Base-by-base conservation (phyloP, 92 coral and sea anemone genomes). In the Virgularia gustaviana region DNA sequence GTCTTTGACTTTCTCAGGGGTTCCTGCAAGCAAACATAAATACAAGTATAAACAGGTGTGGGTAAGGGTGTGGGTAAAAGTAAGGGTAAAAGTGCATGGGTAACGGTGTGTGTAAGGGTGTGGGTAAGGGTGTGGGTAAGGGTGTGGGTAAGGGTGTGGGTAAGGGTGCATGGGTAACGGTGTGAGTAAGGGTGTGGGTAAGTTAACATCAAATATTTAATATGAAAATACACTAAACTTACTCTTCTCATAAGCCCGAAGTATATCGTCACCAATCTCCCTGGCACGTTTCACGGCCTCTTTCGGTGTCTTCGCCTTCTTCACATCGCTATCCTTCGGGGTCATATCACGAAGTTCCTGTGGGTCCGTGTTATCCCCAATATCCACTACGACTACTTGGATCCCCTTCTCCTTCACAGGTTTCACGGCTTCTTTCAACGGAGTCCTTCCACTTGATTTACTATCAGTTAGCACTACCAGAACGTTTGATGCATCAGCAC, bases 391-490 rank as follows among this genome's bases (percentile, higher is more conserved):
- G 56, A 65, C 88, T 12, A 77, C 65, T 27, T 64, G 78, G 20
- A 71, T 73, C 12, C 96, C 95, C 4, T 77, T 18, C 16, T 75
- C 84, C 8, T 78, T 83, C 38, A 91, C 65, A 10, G 83, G 79
- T 66, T 74, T 66, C 9, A 76, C 61, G 20, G 81, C 82, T 42
- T 81, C 78, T 20, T 71, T 52, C 6, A 87, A 52, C 11, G 81
- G 34, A 3, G 78, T 39, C 62, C 74, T 52, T 27, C 85, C 85
- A 0, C 85, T 38, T 9, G 91, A 82, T 39, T 51, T 75, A 57
- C 79, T 80, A 81, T 89, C 98, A 13, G 91, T 79, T 38, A 91
- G 66, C 0, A 91, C 80, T 0, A 91, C 91, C 30, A 89, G 80
- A 9, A 84, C 76, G 39, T 81, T 88, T 27, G 73, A 73, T 7